Conservation (phyloP, 1,140 invertebrate genomes). For the Magallana angulata region DNA sequence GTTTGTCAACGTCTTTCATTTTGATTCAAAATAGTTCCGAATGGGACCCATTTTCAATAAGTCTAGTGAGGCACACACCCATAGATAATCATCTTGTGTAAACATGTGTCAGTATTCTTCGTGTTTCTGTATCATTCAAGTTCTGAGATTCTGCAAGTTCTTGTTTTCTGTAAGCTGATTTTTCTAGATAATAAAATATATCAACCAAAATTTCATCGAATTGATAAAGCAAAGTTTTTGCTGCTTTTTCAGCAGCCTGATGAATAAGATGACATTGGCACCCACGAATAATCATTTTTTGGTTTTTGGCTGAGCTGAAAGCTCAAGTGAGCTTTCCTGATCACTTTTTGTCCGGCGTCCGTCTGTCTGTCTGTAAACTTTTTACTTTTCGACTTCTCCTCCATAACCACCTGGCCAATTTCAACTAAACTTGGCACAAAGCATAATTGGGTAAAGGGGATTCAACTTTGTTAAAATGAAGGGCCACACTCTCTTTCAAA, state of each 20-base stretch:
- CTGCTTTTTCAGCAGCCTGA: background rate
- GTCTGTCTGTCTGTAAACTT: no score
- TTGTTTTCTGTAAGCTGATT: conserved; percentile 48
- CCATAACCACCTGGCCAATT: no score
- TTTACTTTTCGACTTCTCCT: no score
- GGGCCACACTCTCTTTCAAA: no score
- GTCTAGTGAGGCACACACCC: conserved; percentile 50
- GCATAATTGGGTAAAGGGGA: no score
- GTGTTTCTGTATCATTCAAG: conserved; percentile 56
- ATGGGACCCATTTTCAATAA: conserved; percentile 54
- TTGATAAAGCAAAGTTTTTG: background rate
- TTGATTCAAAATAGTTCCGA: conserved; percentile 52
- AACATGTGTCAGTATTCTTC: conserved; percentile 58
- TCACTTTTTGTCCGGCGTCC: no score
- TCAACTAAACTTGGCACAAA: no score
- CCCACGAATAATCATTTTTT: background rate
- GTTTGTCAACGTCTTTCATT: conserved; percentile 42
- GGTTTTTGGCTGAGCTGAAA: background rate
- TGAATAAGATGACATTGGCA: background rate
- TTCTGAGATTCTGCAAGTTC: conserved; percentile 44
- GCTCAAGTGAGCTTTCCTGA: no score
- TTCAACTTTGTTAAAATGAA: no score
- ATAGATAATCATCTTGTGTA: conserved; percentile 60
- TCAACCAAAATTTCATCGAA: conserved; percentile 57
- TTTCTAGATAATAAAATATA: conserved; percentile 61